These are phyloP conservation scores for Mythimna pallens DNA, from an alignment of 2,888 invertebrate species.

Conservation along the genomic window DNA sequence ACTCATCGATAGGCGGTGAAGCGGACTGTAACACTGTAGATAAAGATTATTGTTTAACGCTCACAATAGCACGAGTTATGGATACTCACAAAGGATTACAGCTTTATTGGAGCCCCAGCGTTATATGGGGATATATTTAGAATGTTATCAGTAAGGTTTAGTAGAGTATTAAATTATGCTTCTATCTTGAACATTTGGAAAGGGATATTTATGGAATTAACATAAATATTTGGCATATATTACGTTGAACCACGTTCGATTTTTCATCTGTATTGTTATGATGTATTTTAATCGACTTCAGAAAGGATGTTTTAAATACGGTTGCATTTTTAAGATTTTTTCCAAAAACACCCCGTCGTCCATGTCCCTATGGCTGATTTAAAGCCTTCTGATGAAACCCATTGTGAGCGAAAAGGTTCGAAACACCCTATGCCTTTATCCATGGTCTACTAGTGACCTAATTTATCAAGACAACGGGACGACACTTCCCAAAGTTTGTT, in stretches of 20 bases:
- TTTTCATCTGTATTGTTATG: conserved; percentile 1
- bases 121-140: conserved; percentile 42
- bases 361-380: too few species aligned
- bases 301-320: too few species aligned
- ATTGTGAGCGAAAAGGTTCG: too few species aligned
- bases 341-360: too few species aligned
- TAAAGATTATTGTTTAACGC: conserved; percentile 73
- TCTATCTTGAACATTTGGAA: conserved; percentile 29
- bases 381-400: too few species aligned
- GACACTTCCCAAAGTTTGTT: background rate
- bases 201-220: conserved; percentile 13
- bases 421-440: too few species aligned
- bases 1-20: conserved; percentile 64
- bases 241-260: background rate
- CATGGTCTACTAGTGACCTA: too few species aligned
- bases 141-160: conserved; percentile 45
- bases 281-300: background rate
- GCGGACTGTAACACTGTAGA: conserved; percentile 66
- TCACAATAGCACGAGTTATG: conserved; percentile 65
- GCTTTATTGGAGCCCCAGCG: conserved; percentile 51
- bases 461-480: background rate
- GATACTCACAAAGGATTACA: conserved; percentile 53
- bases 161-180: conserved; percentile 30
- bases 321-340: too few species aligned
- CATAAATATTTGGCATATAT: background rate